Evolutionary conservation across 2,113 vertebrate genomes (phyloP).

Genomic region (Neoarius graeffei): DNA sequence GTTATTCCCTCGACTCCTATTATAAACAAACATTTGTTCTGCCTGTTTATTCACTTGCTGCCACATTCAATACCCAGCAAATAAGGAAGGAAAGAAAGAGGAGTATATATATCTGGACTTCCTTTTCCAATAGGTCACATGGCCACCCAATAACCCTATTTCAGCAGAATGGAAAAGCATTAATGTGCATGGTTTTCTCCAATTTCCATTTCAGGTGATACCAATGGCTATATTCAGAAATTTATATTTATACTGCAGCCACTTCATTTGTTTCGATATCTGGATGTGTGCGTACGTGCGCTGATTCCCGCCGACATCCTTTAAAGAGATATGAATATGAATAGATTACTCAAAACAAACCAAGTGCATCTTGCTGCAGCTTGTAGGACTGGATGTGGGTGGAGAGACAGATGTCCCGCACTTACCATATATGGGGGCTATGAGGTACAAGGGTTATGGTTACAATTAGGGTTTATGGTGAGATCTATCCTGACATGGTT

Average conservation of each 20-base stretch:
- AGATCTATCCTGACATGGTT: too few species aligned
- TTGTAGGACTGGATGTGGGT: too few species aligned
- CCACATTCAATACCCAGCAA: not conserved
- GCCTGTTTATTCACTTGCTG: slow-evolving; percentile 44
- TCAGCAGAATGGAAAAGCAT: not conserved
- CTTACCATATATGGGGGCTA: too few species aligned
- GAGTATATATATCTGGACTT: too few species aligned
- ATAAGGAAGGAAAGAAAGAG: not conserved
- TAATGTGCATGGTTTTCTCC: not conserved
- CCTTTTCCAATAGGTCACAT: not conserved
- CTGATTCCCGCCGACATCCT: not conserved
- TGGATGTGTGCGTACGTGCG: not conserved
- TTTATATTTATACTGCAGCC: not conserved
- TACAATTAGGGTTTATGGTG: too few species aligned
- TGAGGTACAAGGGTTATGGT: too few species aligned
- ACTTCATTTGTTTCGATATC: not conserved
- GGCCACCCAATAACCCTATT: not conserved
- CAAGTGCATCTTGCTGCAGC: too few species aligned
- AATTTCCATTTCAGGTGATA: not conserved
- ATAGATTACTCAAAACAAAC: not conserved
- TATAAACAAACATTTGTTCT: slow-evolving; percentile 63
- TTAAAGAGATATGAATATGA: not conserved
- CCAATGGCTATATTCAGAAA: not conserved
- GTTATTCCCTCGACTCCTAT: slow-evolving; percentile 55
- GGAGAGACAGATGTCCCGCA: too few species aligned